phyloP scores from a whole-genome alignment of 2,888 invertebrate species.

The Stegophylla sp. region DNA sequence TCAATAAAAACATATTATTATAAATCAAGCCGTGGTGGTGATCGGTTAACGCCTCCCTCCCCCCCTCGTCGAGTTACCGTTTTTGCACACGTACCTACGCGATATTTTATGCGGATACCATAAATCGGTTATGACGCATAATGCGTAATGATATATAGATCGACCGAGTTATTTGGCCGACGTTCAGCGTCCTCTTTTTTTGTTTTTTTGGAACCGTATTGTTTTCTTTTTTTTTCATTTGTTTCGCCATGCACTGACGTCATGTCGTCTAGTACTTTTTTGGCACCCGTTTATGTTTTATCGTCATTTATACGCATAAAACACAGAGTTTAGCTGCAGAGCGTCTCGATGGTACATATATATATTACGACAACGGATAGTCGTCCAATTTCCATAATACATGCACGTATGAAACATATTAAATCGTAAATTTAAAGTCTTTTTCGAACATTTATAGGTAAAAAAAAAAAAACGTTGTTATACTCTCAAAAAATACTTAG shows the following conservation, averaged over 20 bases:
- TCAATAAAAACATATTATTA: too few relatives aligned
- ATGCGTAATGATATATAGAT: not conserved
- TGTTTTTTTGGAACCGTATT: constrained; percentile 13
- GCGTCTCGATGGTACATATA: not conserved
- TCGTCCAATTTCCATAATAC: not conserved
- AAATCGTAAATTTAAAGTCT: too few relatives aligned
- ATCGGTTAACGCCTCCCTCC: too few relatives aligned
- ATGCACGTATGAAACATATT: too few relatives aligned
- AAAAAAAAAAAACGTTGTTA: too few relatives aligned
- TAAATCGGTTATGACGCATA: not conserved
- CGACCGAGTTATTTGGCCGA: constrained; percentile 29
- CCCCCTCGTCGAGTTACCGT: too few relatives aligned
- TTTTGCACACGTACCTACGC: too few relatives aligned
- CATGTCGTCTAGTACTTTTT: constrained; percentile 25
- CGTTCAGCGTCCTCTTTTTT: not conserved
- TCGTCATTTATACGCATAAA: constrained; percentile 11
- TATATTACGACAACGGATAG: not conserved
- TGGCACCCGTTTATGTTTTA: constrained; percentile 39
- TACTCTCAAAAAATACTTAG: too few relatives aligned
- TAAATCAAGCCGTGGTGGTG: too few relatives aligned
- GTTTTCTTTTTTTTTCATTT: not conserved
- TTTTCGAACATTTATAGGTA: too few relatives aligned
- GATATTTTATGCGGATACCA: not conserved
- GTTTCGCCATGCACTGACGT: not conserved
- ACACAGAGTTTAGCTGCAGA: not conserved